phyloP scores from a whole-genome alignment of 2,113 vertebrate genomes.

The Dasyurus viverrinus region DNA sequence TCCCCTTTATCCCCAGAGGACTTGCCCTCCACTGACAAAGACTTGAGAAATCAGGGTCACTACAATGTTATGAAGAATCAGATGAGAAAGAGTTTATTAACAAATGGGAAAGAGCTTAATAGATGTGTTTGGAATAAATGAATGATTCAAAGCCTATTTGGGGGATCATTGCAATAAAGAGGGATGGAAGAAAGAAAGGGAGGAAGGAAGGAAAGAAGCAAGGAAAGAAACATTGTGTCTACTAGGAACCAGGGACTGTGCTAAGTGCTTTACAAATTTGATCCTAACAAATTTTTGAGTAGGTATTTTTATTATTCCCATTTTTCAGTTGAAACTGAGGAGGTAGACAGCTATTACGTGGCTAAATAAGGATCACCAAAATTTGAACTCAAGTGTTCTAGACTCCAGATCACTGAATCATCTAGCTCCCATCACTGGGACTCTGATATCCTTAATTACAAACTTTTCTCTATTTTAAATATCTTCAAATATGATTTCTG shows the following conservation, averaged over 20 bases:
- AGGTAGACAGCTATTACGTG: neutral
- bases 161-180: neutral
- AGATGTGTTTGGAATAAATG: neutral
- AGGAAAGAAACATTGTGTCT: neutral
- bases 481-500: constrained; percentile 52
- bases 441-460: neutral
- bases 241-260: neutral
- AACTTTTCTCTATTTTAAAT: constrained; percentile 54
- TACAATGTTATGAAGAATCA: neutral
- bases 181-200: neutral
- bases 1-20: no score
- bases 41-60: neutral
- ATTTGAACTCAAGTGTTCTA: neutral
- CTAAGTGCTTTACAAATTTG: neutral
- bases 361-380: neutral
- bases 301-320: neutral
- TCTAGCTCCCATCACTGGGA: neutral
- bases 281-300: neutral
- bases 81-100: no score
- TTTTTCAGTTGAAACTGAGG: neutral
- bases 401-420: neutral
- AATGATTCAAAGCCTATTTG: neutral
- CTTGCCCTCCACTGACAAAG: no score
- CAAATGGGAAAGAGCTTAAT: neutral
- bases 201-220: neutral